Evolutionary conservation across 2,113 vertebrate species (phyloP), one percentile per base, ranked within the genome.

Genomic region (Phodopus roborovskii): DNA sequence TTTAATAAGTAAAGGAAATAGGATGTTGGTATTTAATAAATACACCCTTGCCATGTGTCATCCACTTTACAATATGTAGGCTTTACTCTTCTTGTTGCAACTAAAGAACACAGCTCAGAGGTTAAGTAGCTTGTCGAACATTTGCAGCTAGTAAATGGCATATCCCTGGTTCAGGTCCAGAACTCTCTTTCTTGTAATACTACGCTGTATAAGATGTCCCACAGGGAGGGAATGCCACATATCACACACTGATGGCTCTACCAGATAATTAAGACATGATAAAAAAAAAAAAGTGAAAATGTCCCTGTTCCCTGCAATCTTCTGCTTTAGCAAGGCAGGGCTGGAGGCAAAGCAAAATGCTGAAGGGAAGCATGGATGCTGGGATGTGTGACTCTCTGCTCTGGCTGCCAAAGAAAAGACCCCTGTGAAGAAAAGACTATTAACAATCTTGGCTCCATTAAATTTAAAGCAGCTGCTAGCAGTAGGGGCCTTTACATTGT

Each of bases 381-480:
- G 89, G 95, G 89, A 96, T 73, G 56, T 1, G 58, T 87, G 87
- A 56, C 88, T 93, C 81, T 87, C 74, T 73, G 78, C 81, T 88
- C 7, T 45, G 92, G 77, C 97, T 95, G 97, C 97, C 96, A 94
- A 95, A 97, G 96, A 87, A 98, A 97, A 97, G 94, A 97, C 96
- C 96, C 97, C 97, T 96, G 96, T 97, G 97, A 97, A 96, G 97
- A 97, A 96, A 98, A 97, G 95, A 95, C 97, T 96, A 98, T 98
- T 98, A 98, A 97, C 97, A 97, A 97, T 97, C 97, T 97, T 92
- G 70, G 97, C 97, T 97, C 97, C 97, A 98, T 98, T 98, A 97
- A 97, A 97, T 97, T 97, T 97, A 98, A 97, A 97, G 97, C 97
- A 98, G 97, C 97, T 97, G 97, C 97, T 97, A 98, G 96, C 97